Conservation (phyloP, 2,113 vertebrate species). For the Machaerirhynchus nigripectus region DNA sequence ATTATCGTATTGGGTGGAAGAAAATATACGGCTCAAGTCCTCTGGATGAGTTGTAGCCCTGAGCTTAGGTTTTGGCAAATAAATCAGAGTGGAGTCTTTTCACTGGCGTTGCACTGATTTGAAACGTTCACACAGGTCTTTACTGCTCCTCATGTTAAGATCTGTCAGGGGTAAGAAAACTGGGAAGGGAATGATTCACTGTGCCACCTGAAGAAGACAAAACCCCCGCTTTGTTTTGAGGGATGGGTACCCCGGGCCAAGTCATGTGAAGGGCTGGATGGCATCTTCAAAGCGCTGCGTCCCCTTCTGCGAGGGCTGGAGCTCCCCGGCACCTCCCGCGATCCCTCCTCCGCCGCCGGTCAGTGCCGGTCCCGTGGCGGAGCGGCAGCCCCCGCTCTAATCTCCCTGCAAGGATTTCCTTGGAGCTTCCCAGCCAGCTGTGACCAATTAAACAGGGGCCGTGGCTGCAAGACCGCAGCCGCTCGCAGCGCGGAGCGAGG, state of each 20-base stretch:
- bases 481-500: neutral
- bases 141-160: fast-evolving
- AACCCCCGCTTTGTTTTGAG: neutral
- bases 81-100: neutral
- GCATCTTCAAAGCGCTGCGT: neutral
- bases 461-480: neutral
- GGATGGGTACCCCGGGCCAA: neutral
- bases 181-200: neutral
- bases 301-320: neutral
- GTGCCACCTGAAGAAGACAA: neutral
- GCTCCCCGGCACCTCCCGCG: neutral
- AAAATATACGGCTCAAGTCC: neutral
- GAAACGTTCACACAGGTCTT: neutral
- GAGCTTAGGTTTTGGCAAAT: neutral
- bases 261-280: neutral
- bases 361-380: neutral
- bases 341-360: neutral
- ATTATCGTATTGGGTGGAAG: neutral
- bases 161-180: neutral
- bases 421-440: neutral
- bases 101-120: neutral
- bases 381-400: neutral
- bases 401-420: neutral
- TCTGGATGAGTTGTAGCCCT: neutral
- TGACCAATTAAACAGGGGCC: neutral